Evolutionary conservation across 2,888 invertebrate genomes (phyloP), one percentile per base, ranked within the genome.

Genomic region (Brachypterus glaber): DNA sequence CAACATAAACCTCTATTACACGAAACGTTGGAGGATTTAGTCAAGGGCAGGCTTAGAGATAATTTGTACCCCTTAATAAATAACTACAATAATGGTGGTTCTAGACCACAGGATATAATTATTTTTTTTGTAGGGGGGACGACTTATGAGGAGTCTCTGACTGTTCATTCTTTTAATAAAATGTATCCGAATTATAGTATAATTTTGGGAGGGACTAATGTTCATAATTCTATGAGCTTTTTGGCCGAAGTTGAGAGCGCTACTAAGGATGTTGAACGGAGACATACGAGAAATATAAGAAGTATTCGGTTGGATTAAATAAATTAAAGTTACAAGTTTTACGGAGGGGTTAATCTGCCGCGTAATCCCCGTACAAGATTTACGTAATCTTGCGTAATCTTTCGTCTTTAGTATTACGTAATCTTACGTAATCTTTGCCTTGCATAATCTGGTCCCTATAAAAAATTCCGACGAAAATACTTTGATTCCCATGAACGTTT

Each of bases 101-200:
- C 75, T 3, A 80, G 90, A 44, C 85, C 88, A 0, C 87, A 91
- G 59, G 93, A 97, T 61, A 75, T 98, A n/a, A 82, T 99, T 33
- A 82, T 97, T 14, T 99, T 98, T 60, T 82, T 97, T 30, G 78
- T 98, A 39, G 98, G 98, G 2, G 98, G 98, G 9, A 76, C 84
- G 26, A 98, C 98, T 0, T 98, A 93, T 62, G 97, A 97, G 63
- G 98, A 98, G 67, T 82, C 93, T 0, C 65, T 87, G 13, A 76
- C 83, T 21, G 85, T 96, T 2, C 82, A 93, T 62, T 75, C 59
- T 59, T 63, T 96, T 37, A 90, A 90, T 60, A 74, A 73, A 54
- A 79, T 75, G 33, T 80, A 84, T 59, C 77, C 82, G 1, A 79
- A 79, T 2, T 76, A 80, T 21, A 77, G 80, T 51, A 76, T 93